Evolutionary conservation across 2,113 vertebrate species (phyloP), one percentile per base, ranked within the genome.

Genomic region (Zosterops japonicus): DNA sequence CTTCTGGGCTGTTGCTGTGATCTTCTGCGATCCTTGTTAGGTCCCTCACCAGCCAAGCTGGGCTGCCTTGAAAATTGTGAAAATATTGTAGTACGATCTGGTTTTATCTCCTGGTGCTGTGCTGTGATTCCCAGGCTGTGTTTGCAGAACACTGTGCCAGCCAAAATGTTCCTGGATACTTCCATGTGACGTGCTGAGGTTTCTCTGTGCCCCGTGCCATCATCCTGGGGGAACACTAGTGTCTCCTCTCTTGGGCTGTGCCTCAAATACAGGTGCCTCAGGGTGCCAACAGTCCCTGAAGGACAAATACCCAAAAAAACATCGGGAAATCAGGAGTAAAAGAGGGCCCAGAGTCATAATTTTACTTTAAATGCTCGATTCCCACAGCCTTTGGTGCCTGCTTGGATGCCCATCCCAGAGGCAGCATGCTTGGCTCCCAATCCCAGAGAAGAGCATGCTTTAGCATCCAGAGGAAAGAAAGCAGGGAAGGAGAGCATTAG

Each of bases 361-460:
- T 80, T 71, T 2, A 1, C 50, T 49, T 65, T 31, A 60, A 86
- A 52, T 42, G 18, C 11, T 57, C 18, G 3, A 41, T 91, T 76
- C 57, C 22, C 15, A 2, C 8, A 14, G 64, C 2, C 3, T 29
- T 17, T 41, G 59, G 23, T 36, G 47, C 41, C 61, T 47, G 52
- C 53, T 53, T 1, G 0, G 16, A 7, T 6, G 29, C 29, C 41
- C 41, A 3, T 21, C 33, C 36, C 0, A 0, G 56, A 50, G 89
- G 83, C 79, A 67, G 17, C 1, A 0, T 67, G 60, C 79, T 78
- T 25, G 60, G 8, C 49, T 61, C 39, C 74, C 0, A 0, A 31
- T 60, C 18, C 6, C 2, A 0, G 52, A 47, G 24, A 36, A 57
- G 63, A 3, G 5, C 0, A 0, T 8, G 6, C 35, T 10, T 57